A percentile compares a stretch with the other conserved stretches of the same genome.
These are phyloP conservation scores for Charanyca ferruginea DNA, from an alignment of 2,888 invertebrate species.

Conservation along the genomic window DNA sequence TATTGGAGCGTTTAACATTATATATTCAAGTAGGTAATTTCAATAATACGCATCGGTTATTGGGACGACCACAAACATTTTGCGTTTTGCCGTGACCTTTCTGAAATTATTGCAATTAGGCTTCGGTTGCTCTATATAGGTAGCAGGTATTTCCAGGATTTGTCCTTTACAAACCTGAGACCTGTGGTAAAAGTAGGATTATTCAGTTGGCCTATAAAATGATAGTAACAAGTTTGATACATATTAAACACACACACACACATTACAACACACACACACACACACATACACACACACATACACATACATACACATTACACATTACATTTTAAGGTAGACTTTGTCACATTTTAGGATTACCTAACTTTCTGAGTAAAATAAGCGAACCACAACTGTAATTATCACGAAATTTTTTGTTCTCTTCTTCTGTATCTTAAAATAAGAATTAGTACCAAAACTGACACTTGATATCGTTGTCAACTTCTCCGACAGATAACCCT, in stretches of 20 bases:
- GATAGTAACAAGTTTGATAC: neutral
- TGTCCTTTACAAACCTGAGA: neutral
- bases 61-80: neutral
- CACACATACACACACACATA: too few species aligned
- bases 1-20: neutral
- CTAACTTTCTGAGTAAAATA: too few species aligned
- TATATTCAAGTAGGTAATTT: neutral
- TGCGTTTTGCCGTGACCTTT: neutral
- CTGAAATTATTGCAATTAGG: neutral
- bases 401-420: too few species aligned
- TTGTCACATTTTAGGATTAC: conserved; percentile 2
- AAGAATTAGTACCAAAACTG: neutral
- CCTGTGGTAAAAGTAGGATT: neutral
- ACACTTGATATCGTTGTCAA: conserved; percentile 31
- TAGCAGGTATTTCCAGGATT: neutral
- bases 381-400: neutral
- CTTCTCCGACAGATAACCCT: neutral
- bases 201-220: neutral
- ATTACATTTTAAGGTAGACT: neutral
- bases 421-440: neutral
- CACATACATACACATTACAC: too few species aligned
- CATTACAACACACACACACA: too few species aligned
- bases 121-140: neutral
- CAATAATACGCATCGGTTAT: conserved; percentile 1
- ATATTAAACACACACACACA: too few species aligned